Evolutionary conservation across 2,797 vertebrate genomes (phyloP).

Genomic region (Chaetodon trifasciatus): DNA sequence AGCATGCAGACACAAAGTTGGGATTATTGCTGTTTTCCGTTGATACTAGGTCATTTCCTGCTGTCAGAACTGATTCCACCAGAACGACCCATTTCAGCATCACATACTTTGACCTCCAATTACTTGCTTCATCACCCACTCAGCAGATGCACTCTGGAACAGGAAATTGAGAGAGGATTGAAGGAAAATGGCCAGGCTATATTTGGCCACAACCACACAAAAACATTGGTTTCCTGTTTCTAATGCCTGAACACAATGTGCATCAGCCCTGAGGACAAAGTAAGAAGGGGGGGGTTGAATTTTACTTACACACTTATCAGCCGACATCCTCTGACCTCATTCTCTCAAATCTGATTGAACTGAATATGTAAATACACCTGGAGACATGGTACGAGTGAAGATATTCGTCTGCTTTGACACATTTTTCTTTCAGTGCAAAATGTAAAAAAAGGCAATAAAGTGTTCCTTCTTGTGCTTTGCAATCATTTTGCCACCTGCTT

Average conservation of each 20-base stretch:
- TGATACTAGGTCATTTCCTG: conserved; percentile 17
- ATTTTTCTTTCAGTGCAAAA: background rate
- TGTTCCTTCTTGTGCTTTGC: background rate
- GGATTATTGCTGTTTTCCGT: background rate
- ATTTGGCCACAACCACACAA: conserved; percentile 4
- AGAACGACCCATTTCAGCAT: conserved; percentile 15
- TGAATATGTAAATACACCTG: background rate
- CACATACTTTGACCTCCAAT: conserved; percentile 51
- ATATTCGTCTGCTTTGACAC: background rate
- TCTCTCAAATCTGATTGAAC: background rate
- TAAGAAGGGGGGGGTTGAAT: background rate
- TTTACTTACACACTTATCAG: background rate
- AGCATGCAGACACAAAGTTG: background rate
- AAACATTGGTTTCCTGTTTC: conserved; percentile 17
- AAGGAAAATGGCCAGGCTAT: conserved; percentile 1
- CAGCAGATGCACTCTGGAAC: conserved; percentile 25
- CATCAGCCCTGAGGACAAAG: background rate
- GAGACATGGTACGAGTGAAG: background rate
- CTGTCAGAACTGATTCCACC: conserved; percentile 40
- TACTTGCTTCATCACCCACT: conserved; percentile 56
- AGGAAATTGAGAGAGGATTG: conserved; percentile 52
- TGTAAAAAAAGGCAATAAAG: background rate
- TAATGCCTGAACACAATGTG: conserved; percentile 1
- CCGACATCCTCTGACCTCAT: background rate
- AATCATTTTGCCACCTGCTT: background rate